Evolutionary conservation across 1,140 invertebrate species (phyloP).

Genomic region (Teleopsis dalmanni): DNA sequence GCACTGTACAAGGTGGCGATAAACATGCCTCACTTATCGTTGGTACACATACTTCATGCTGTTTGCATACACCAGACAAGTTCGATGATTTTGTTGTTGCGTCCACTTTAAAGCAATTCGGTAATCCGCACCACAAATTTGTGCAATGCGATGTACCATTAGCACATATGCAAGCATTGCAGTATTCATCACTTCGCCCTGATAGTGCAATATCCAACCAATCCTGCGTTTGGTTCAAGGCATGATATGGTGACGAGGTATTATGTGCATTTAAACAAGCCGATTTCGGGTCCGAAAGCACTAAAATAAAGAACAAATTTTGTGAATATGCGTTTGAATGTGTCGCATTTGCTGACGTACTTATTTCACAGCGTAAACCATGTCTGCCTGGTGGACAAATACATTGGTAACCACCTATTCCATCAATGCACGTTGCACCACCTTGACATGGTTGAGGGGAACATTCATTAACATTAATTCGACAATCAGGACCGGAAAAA

Average conservation of each 20-base stretch:
- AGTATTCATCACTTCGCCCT: constrained; percentile 57
- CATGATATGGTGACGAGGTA: constrained; percentile 31
- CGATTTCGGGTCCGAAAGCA: constrained; percentile 41
- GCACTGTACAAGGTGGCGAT: constrained; percentile 64
- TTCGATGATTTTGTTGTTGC: constrained; percentile 46
- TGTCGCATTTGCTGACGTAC: constrained; percentile 24
- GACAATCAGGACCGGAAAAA: constrained; percentile 70
- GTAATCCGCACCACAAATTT: constrained; percentile 74
- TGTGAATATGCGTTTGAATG: background rate
- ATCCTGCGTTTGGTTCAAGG: constrained; percentile 29
- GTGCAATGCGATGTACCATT: constrained; percentile 70
- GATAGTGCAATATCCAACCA: constrained; percentile 26
- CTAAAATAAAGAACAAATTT: constrained; percentile 13
- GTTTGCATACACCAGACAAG: constrained; percentile 44
- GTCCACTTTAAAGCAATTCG: constrained; percentile 62
- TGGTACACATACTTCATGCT: constrained; percentile 60
- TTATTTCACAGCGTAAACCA: constrained; percentile 59
- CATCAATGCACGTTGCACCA: constrained; percentile 73
- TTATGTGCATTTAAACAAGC: constrained; percentile 31
- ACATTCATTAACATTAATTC: constrained; percentile 71
- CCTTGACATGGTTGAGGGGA: constrained; percentile 73
- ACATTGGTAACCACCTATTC: constrained; percentile 69
- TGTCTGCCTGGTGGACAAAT: constrained; percentile 70
- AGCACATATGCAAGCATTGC: constrained; percentile 74
- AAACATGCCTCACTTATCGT: constrained; percentile 68